Percentiles rank a stretch among this genome's conserved stretches.
Evolutionary conservation across 2,113 vertebrate genomes (phyloP).

Genomic region (Phaethon lepturus): DNA sequence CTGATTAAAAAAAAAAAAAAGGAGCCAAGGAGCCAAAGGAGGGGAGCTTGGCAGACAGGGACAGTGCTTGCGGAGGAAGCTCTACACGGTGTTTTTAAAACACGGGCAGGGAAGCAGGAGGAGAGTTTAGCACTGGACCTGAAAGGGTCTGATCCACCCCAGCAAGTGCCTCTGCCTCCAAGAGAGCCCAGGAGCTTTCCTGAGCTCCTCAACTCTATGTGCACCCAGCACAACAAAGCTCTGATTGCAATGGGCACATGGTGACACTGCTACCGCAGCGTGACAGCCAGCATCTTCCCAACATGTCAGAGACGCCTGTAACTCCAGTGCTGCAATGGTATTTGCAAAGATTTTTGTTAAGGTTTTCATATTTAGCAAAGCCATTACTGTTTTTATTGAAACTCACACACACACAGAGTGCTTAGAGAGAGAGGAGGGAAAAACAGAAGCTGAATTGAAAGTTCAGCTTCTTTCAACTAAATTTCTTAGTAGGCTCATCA

Average conservation of each 20-base stretch:
- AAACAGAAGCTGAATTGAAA: not conserved
- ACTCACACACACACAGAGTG: not conserved
- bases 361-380: not conserved
- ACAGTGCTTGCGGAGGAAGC: not conserved
- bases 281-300: not conserved
- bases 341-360: not conserved
- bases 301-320: fast-evolving
- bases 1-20: not conserved
- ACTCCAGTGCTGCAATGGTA: not conserved
- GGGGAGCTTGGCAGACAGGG: not conserved
- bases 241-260: not conserved
- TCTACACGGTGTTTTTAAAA: not conserved
- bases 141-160: not conserved
- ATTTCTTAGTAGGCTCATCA: conserved; percentile 50
- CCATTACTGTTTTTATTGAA: not conserved
- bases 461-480: conserved; percentile 54
- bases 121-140: not conserved
- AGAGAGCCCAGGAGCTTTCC: not conserved
- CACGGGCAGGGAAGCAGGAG: not conserved
- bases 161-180: not conserved
- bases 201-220: fast-evolving
- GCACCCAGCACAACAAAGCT: not conserved
- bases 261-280: fast-evolving
- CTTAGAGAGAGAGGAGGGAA: not conserved
- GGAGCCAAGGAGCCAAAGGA: not conserved